Base-by-base conservation (phyloP, 2,113 vertebrate genomes). In the Colius striatus region DNA sequence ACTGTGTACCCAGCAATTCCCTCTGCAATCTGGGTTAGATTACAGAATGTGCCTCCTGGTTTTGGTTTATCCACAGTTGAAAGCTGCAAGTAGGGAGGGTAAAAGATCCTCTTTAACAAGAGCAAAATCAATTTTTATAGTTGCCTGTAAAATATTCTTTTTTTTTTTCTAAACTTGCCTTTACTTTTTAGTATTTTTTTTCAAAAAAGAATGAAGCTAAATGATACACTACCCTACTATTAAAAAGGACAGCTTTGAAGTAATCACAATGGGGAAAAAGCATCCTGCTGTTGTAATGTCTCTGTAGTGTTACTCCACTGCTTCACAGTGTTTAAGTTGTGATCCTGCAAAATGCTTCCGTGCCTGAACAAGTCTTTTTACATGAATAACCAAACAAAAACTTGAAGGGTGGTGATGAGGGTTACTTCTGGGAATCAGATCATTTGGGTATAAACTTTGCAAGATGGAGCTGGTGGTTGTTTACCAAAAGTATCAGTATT, bases 191-290 rank as follows among this genome's bases (percentile, higher is more conserved):
- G 67, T 11, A 45, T 48, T 51, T 48, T 62, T 57, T 66, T 75
- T 73, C 5, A 5, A 8, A 30, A 65, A 48, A 48, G 29, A 67
- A 72, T 22, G 13, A 90, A 94, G 91, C 81, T 87, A 65, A 92
- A 94, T 86, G 60, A 95, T 96, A 83, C 53, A 27, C 45, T 92
- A 30, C 65, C 45, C 47, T 73, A 36, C 76, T 89, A 91, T 90
- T 95, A 88, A 96, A 84, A 92, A 71, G 84, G 76, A 81, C 23
- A 78, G 62, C 88, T 95, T 97, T 97, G 89, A 94, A 93, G 87
- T 72, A 53, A 78, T 91, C 77, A 91, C 79, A 83, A 68, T 63
- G 34, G 77, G 50, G 72, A 32, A 63, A 72, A 89, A 86, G 73
- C 81, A 58, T 92, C 87, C 78, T 87, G 92, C 94, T 96, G 88